A percentile compares a stretch with the other conserved stretches of the same genome.
Conservation (phyloP, 2,888 invertebrate genomes). For the Lasioglossum malachurum region DNA sequence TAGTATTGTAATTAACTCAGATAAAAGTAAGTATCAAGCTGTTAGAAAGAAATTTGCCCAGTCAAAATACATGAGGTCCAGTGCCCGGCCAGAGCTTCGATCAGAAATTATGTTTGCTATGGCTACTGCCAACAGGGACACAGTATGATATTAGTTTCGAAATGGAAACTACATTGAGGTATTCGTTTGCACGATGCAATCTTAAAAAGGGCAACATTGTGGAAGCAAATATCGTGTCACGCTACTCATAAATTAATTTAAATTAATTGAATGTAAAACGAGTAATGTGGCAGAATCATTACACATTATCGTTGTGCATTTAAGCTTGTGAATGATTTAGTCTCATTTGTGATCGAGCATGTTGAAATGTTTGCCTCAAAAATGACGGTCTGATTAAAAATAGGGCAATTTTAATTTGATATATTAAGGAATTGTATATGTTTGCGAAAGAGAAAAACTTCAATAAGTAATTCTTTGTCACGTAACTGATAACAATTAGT, state of each 20-base stretch:
- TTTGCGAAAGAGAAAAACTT: constrained; percentile 28
- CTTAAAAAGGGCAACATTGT: constrained; percentile 2
- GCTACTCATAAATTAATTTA: constrained; percentile 2
- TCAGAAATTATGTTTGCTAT: constrained; percentile 77
- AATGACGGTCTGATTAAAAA: constrained; percentile 38
- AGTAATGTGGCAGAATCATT: background rate
- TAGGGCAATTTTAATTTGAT: constrained; percentile 25
- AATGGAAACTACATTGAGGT: constrained; percentile 34
- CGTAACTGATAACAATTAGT: constrained; percentile 9
- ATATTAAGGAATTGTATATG: constrained; percentile 19
- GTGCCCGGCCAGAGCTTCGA: constrained; percentile 88
- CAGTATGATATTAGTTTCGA: constrained; percentile 40
- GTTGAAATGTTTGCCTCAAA: constrained; percentile 13
- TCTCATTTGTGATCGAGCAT: constrained; percentile 34
- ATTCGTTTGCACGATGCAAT: constrained; percentile 41
- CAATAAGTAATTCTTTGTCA: constrained; percentile 33
- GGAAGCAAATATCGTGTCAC: background rate
- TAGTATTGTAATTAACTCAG: constrained; percentile 88
- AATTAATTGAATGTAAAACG: constrained; percentile 19
- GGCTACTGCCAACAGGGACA: constrained; percentile 28
- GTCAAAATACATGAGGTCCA: constrained; percentile 88
- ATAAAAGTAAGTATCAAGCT: constrained; percentile 89
- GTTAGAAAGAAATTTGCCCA: constrained; percentile 89
- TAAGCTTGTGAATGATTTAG: constrained; percentile 38
- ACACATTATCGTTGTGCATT: background rate